phyloP scores from a whole-genome alignment of 2,888 invertebrate genomes.

The Lasioglossum calceatum region DNA sequence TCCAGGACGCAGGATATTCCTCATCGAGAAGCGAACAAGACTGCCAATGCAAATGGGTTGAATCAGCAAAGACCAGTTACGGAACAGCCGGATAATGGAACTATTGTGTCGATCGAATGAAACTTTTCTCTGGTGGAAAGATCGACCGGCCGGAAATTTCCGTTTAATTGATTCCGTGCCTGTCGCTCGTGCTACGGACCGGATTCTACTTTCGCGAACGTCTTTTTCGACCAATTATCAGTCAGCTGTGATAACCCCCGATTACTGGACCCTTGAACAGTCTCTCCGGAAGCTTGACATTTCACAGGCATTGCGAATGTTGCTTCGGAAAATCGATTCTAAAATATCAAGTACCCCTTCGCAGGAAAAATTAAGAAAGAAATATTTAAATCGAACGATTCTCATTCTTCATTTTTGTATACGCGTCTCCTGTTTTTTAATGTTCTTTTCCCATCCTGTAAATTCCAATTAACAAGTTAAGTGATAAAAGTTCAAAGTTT shows the following conservation, averaged over 20 bases:
- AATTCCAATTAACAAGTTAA: neutral
- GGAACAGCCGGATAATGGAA: slow-evolving; percentile 56
- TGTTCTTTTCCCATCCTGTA: neutral
- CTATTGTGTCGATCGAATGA: slow-evolving; percentile 59
- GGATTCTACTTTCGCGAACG: slow-evolving; percentile 19
- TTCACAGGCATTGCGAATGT: neutral
- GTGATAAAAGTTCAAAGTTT: neutral
- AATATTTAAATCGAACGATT: neutral
- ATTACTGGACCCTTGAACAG: neutral
- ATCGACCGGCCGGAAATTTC: slow-evolving; percentile 69
- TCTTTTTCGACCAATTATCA: slow-evolving; percentile 29
- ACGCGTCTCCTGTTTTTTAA: too few relatives aligned
- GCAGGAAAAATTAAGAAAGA: neutral
- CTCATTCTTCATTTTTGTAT: neutral
- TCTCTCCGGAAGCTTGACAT: neutral
- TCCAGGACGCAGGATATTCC: slow-evolving; percentile 16
- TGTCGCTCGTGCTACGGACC: slow-evolving; percentile 5
- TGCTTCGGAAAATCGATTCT: neutral
- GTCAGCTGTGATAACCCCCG: slow-evolving; percentile 8
- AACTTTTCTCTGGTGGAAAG: slow-evolving; percentile 55
- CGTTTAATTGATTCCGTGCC: slow-evolving; percentile 67
- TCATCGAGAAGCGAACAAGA: slow-evolving; percentile 7
- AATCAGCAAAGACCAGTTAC: slow-evolving; percentile 58
- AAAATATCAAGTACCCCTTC: neutral
- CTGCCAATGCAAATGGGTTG: slow-evolving; percentile 52